Evolutionary conservation across 2,113 vertebrate genomes (phyloP), one percentile per base, ranked within the genome.

Genomic region (Tenrec ecaudatus): DNA sequence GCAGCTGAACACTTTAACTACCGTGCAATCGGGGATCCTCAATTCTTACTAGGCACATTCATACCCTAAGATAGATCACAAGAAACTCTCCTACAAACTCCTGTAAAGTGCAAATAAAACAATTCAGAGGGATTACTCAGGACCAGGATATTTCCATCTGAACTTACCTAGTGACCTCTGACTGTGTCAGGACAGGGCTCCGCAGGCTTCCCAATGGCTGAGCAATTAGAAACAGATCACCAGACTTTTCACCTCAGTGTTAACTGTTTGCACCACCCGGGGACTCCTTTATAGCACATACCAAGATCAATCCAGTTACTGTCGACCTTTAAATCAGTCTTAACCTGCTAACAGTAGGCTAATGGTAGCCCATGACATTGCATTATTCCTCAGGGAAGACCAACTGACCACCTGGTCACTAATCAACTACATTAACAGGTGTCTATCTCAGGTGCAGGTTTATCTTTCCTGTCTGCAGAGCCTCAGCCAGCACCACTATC

Each of bases 101-200:
- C 64, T 25, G 23, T 36, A 73, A 64, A 38, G 7, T 0, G 58
- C 77, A 73, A 2, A 53, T 83, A n/a, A 94, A 60, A 47, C 29
- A 38, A 29, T 29, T 68, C 19, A 40, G 31, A 71, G 85, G 47
- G n/a, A 57, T 75, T 43, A 38, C 75, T 40, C 31, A 27, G 27
- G 53, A 31, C 79, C 36, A 25, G 40, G 25, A 29, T 71, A 76
- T 8, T 78, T 89, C 53, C 66, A 53, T 62, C 78, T 80, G 47
- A 92, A 92, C 81, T 95, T 38, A 83, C 15, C 62, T 75, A 75
- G 82, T 58, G 38, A 66, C 47, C 33, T 69, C 15, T 17, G 47
- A 4, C 40, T 29, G 60, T 86, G 20, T 5, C 17, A 43, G 12
- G 12, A n/a, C 25, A 19, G 31, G 62, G 27, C 91, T 62, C 19